Evolutionary conservation across 2,797 vertebrate genomes (phyloP).

Genomic region (Gastrophryne carolinensis): DNA sequence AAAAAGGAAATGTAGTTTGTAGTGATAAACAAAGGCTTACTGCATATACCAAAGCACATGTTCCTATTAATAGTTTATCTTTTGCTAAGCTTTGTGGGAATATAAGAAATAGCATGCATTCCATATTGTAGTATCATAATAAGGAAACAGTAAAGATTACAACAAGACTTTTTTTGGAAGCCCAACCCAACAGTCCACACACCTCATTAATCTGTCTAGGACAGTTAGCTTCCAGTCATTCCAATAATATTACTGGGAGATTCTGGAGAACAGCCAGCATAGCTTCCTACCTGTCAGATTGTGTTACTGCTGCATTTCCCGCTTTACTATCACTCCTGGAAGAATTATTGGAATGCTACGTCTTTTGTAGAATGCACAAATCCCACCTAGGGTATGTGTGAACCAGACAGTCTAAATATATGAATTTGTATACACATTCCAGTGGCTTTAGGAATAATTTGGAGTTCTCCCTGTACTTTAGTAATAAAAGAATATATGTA

Average conservation of each 20-base stretch:
- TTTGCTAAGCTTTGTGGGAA: no score
- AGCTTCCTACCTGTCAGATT: conserved; percentile 5
- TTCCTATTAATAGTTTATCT: no score
- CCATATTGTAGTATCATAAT: not conserved
- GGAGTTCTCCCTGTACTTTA: not conserved
- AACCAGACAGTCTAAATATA: conserved; percentile 4
- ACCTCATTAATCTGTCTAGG: conserved; percentile 13
- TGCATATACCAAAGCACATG: no score
- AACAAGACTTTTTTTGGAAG: not conserved
- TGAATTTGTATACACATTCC: conserved; percentile 9
- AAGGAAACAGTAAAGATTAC: not conserved
- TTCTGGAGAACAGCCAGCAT: not conserved
- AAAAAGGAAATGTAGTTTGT: no score
- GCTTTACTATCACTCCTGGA: not conserved
- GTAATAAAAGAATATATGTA: not conserved
- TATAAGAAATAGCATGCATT: not conserved
- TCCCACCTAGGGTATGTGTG: conserved; percentile 3
- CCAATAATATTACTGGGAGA: not conserved
- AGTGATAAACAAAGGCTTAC: no score
- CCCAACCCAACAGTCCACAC: not conserved
- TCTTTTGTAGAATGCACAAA: not conserved
- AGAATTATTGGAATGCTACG: conserved; percentile 7
- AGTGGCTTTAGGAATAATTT: conserved; percentile 10
- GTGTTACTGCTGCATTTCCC: conserved; percentile 3
- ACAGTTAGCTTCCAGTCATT: conserved; percentile 26